These are phyloP conservation scores for Drosophila arizonae DNA, from an alignment of 1,140 invertebrate genomes.

Conservation along the genomic window DNA sequence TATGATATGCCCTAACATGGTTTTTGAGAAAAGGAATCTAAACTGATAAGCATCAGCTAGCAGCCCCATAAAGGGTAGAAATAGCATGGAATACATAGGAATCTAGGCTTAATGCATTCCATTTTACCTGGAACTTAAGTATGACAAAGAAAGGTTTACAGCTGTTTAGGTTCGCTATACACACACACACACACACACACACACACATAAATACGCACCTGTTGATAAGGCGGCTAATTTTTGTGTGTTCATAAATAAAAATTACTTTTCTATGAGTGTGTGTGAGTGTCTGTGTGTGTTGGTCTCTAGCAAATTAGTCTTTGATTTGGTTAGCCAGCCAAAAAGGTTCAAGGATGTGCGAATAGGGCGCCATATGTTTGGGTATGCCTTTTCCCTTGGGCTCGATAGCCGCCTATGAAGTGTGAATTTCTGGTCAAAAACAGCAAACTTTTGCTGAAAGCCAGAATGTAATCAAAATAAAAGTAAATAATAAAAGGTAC, in stretches of 20 bases:
- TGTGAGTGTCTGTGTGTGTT: conserved; percentile 22
- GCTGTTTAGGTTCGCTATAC: conserved; percentile 56
- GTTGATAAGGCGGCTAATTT: conserved; percentile 75
- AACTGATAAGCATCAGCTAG: conserved; percentile 63
- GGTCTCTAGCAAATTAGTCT: conserved; percentile 51
- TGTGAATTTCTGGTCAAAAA: conserved; percentile 55
- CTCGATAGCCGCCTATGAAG: conserved; percentile 51
- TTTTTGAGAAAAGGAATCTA: conserved; percentile 29
- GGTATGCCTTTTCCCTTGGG: conserved; percentile 33
- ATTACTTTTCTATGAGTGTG: conserved; percentile 13
- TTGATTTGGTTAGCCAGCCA: conserved; percentile 46
- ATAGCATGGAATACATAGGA: conserved; percentile 50
- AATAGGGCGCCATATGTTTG: conserved; percentile 17
- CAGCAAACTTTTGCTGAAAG: conserved; percentile 39
- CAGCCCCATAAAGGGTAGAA: conserved; percentile 54
- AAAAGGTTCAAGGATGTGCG: conserved; percentile 11
- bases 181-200: conserved; percentile 10
- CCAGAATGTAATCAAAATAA: conserved; percentile 71
- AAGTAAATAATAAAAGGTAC: conserved; percentile 71
- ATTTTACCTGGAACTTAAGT: conserved; percentile 35
- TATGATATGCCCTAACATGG: conserved; percentile 56
- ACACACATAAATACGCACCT: conserved; percentile 20
- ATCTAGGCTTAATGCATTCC: conserved; percentile 41
- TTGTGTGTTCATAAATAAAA: conserved; percentile 51
- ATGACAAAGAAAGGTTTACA: conserved; percentile 50